These are phyloP conservation scores for Heliconius ismenius DNA, from an alignment of 2,888 invertebrate species.

Conservation along the genomic window DNA sequence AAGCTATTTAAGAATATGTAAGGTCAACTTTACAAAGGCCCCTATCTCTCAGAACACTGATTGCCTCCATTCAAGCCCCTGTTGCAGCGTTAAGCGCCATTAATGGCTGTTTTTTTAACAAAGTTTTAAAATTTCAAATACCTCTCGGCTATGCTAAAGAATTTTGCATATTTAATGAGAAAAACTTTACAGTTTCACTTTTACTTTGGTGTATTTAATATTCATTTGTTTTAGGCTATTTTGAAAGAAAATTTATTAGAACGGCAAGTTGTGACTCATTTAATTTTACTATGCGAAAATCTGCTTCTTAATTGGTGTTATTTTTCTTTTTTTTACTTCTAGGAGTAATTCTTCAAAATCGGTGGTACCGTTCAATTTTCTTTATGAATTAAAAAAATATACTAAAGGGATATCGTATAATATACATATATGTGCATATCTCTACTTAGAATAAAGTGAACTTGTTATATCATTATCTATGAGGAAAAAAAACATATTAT, in stretches of 20 bases:
- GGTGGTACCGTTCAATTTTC: too few relatives aligned
- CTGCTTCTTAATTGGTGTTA: neutral
- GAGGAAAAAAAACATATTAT: too few relatives aligned
- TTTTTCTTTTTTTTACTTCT: neutral
- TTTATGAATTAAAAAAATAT: too few relatives aligned
- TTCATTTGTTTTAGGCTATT: slow-evolving; percentile 13
- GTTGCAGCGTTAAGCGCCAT: slow-evolving; percentile 38
- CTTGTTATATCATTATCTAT: too few relatives aligned
- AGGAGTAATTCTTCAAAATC: too few relatives aligned
- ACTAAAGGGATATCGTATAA: too few relatives aligned
- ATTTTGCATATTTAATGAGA: slow-evolving; percentile 27
- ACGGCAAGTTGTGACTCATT: neutral
- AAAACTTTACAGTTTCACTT: slow-evolving; percentile 26
- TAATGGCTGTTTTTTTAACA: slow-evolving; percentile 35
- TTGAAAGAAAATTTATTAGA: neutral
- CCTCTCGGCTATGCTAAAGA: slow-evolving; percentile 17
- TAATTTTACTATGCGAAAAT: neutral
- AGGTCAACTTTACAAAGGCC: slow-evolving; percentile 30
- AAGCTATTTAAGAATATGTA: slow-evolving; percentile 21
- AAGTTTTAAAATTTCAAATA: slow-evolving; percentile 33
- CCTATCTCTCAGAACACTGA: slow-evolving; percentile 53
- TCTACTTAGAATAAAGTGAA: too few relatives aligned
- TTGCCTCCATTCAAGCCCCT: slow-evolving; percentile 58
- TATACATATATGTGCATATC: too few relatives aligned
- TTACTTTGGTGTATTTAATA: slow-evolving; percentile 22